These are phyloP conservation scores for Melanotus villosus DNA, from an alignment of 2,888 invertebrate species.

Conservation along the genomic window DNA sequence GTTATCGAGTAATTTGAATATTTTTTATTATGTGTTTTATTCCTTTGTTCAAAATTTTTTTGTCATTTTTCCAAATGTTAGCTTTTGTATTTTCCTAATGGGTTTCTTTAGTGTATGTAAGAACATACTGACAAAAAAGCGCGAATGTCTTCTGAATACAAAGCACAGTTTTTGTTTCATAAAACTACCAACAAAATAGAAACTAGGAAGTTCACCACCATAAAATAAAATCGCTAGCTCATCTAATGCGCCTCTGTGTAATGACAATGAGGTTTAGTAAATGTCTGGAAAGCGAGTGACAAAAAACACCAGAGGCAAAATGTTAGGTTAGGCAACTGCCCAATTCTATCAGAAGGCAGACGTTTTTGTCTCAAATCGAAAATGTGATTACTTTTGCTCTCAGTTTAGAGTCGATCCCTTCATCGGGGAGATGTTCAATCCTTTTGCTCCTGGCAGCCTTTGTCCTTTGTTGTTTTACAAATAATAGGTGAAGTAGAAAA, in stretches of 20 bases:
- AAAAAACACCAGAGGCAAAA: conserved; percentile 16
- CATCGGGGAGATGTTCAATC: conserved; percentile 10
- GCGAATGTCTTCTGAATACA: no score
- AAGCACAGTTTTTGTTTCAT: no score
- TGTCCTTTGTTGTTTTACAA: neutral
- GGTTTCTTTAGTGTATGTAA: no score
- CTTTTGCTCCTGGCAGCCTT: neutral
- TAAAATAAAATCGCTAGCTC: no score
- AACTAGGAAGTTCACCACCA: no score
- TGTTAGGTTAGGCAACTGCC: conserved; percentile 9
- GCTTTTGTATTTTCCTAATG: no score
- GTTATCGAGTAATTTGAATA: no score
- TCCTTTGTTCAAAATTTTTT: no score
- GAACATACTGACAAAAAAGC: no score
- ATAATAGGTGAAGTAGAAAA: neutral
- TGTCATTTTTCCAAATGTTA: no score
- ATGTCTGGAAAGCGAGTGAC: neutral
- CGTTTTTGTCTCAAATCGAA: conserved; percentile 20
- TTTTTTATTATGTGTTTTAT: no score
- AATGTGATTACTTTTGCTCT: conserved; percentile 18
- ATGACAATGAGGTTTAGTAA: conserved; percentile 16
- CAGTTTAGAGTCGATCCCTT: conserved; percentile 13
- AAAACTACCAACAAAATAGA: no score
- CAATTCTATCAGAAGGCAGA: conserved; percentile 19
- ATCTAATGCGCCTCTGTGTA: neutral